phyloP scores from a whole-genome alignment of 2,113 vertebrate genomes.

The Tetrao urogallus region DNA sequence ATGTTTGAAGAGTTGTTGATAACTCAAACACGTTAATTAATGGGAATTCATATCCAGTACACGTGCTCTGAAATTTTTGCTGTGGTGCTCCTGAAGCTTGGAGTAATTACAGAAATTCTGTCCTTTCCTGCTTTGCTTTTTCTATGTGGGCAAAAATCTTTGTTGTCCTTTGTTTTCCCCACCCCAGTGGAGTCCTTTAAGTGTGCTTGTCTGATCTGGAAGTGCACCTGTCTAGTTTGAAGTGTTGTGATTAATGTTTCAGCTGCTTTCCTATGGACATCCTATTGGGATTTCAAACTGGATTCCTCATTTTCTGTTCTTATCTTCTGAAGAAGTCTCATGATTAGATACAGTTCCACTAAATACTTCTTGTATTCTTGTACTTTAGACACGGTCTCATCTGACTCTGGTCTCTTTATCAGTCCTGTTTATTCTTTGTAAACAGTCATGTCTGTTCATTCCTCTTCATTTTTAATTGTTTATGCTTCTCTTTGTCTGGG shows the following conservation, averaged over 20 bases:
- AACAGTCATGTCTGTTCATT: background rate
- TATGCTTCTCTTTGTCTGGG: background rate
- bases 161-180: background rate
- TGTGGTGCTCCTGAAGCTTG: background rate
- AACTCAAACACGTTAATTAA: background rate
- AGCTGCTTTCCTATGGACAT: background rate
- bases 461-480: background rate
- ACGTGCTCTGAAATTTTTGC: background rate
- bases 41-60: background rate
- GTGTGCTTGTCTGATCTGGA: background rate
- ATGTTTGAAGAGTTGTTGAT: background rate
- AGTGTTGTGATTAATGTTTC: background rate
- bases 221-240: background rate
- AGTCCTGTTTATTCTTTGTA: background rate
- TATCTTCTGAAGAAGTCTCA: background rate
- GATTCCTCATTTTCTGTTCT: background rate
- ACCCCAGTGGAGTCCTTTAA: background rate
- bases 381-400: background rate
- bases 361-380: background rate
- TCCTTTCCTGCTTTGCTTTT: background rate
- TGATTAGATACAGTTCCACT: background rate
- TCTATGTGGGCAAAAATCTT: background rate
- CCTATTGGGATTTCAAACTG: background rate
- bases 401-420: background rate
- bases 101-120: background rate